Evolutionary conservation across 2,797 vertebrate genomes (phyloP), one percentile per base, ranked within the genome.

Genomic region (Xenentodon cancila): DNA sequence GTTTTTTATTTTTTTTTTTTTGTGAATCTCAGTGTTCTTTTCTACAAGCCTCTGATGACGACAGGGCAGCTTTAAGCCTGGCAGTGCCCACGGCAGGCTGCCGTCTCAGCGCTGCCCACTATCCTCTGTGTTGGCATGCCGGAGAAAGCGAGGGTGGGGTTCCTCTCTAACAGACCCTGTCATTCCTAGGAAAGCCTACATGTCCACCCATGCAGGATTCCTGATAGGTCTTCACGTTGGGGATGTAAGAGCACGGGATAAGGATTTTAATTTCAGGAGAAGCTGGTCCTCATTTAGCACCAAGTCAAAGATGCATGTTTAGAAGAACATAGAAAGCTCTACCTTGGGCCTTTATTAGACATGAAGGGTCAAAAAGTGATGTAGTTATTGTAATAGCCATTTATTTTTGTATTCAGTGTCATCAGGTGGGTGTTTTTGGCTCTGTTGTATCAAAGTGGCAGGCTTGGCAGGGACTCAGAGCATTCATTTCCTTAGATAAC

Each of bases 41-140:
- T 92, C 86, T 91, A 87, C 82, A 77, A 91, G 91, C 91, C 84
- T 91, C 85, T 88, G 92, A 94, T 93, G 92, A 94, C 91, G 92
- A 93, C 91, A 91, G 89, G 90, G 91, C 91, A 91, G 87, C 88
- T 86, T 90, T 93, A 93, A 94, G 92, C 90, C 92, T 93, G 92
- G 92, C 92, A 91, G 91, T 92, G 93, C 93, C 93, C 92, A 93
- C 89, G 92, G 92, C 91, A 92, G 91, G 89, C 92, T 92, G 92
- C 91, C 88, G 91, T 93, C 91, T 92, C 92, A 88, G 89, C 63
- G 86, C 92, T 93, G 92, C 94, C 93, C 92, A 93, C 94, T 93
- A 92, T 90, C 92, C 89, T 87, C 82, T 86, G 91, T 86, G 90
- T 84, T 94, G 93, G 93, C 92, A 92, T 88, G 79, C 81, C 4